Percentiles rank a stretch among this genome's conserved stretches.
Conservation (phyloP, 2,797 vertebrate species). For the Myiotriccus ornatus region DNA sequence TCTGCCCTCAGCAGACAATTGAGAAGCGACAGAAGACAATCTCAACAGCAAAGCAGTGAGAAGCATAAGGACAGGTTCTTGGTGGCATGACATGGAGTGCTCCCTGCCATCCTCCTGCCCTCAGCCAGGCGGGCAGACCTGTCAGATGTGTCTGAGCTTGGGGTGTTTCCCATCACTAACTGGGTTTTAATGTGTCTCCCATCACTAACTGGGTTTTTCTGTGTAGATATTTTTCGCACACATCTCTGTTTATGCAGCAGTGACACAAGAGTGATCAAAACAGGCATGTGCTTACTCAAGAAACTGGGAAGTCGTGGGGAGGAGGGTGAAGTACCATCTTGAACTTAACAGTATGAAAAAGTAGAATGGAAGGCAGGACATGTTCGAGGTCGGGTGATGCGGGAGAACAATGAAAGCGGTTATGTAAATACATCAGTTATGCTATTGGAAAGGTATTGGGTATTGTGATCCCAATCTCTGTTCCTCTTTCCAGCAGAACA, state of each 20-base stretch:
- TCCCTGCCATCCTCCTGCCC: not conserved
- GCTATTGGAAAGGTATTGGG: not conserved
- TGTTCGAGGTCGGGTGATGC: not conserved
- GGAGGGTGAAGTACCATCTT: not conserved
- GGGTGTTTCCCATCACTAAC: not conserved
- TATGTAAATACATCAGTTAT: not conserved
- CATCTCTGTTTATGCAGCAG: not conserved
- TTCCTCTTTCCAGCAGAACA: not conserved
- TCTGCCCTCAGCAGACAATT: not conserved
- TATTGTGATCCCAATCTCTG: not conserved
- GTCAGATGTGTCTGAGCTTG: not conserved
- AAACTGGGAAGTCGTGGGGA: not conserved
- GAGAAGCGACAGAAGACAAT: not conserved
- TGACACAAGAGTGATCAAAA: not conserved
- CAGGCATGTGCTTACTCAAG: not conserved
- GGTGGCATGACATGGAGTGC: not conserved
- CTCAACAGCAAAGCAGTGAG: not conserved
- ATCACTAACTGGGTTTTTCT: not conserved
- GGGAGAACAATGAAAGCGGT: not conserved
- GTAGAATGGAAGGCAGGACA: not conserved
- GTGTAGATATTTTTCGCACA: not conserved
- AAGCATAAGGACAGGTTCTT: not conserved
- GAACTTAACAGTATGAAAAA: not conserved
- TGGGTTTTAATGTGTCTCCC: not conserved
- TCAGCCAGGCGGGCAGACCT: not conserved